Percentiles rank a stretch among this genome's conserved stretches.
Conservation (phyloP, 1,140 invertebrate species). For the Tetragnatha versicolor region DNA sequence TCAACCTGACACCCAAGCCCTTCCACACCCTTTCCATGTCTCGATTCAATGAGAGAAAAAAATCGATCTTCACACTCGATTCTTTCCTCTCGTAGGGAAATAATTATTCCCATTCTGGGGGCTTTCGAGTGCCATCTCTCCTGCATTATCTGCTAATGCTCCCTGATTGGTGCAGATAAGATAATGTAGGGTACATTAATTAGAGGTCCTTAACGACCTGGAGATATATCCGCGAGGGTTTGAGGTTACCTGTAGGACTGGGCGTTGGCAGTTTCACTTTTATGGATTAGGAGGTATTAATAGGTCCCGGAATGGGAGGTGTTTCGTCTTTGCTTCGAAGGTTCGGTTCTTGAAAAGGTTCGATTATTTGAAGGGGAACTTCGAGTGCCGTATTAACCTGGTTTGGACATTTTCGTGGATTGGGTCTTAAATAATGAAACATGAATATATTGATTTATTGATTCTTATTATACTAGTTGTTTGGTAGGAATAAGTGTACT, state of each 20-base stretch:
- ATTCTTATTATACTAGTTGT: too few species aligned
- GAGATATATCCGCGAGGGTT: neutral
- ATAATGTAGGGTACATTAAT: slow-evolving; percentile 43
- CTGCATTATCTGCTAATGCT: slow-evolving; percentile 41
- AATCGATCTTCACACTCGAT: too few species aligned
- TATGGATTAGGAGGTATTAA: neutral
- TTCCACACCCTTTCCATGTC: too few species aligned
- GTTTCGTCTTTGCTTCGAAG: neutral
- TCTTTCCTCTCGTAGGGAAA: neutral
- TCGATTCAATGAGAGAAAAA: too few species aligned
- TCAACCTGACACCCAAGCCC: too few species aligned
- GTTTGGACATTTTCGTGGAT: too few species aligned
- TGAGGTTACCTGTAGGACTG: slow-evolving; percentile 14
- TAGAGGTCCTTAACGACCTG: slow-evolving; percentile 40
- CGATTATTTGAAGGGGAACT: too few species aligned
- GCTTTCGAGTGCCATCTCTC: neutral
- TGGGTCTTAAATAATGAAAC: too few species aligned
- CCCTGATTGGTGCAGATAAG: slow-evolving; percentile 43
- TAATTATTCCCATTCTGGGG: slow-evolving; percentile 16
- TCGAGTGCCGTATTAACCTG: too few species aligned
- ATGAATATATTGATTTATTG: too few species aligned
- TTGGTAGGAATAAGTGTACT: too few species aligned
- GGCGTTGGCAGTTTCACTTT: neutral
- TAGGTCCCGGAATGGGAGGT: neutral
- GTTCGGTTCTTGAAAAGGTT: too few species aligned